Evolutionary conservation across 2,797 vertebrate species (phyloP).

Genomic region (Eospalax fontanierii): DNA sequence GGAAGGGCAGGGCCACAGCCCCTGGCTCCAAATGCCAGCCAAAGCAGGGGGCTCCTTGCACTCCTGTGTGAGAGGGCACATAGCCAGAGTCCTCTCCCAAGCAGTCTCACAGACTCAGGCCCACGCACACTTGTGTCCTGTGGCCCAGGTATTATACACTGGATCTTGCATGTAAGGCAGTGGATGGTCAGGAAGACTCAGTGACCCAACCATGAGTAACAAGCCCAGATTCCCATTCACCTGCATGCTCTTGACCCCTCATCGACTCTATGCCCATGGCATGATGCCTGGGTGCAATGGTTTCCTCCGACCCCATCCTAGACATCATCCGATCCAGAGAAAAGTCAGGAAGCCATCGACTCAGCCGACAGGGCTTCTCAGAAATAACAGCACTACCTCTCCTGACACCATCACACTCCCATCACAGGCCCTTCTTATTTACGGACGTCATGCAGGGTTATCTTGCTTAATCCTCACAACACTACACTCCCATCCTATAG

Average conservation of each 20-base stretch:
- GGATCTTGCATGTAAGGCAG: not conserved
- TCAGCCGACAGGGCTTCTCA: not conserved
- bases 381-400: fast-evolving
- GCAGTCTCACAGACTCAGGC: not conserved
- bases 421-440: not conserved
- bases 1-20: not conserved
- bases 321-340: not conserved
- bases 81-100: no score
- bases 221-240: not conserved
- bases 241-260: not conserved
- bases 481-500: not conserved
- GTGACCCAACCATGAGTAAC: not conserved
- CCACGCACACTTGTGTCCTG: fast-evolving
- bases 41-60: not conserved
- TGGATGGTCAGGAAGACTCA: not conserved
- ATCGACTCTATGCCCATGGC: not conserved
- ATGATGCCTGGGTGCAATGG: fast-evolving
- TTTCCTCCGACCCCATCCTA: not conserved
- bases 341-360: not conserved
- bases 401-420: not conserved
- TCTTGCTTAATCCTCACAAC: not conserved
- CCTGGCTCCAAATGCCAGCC: not conserved
- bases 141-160: not conserved
- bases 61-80: not conserved
- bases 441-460: not conserved